Percentiles rank a stretch among this genome's conserved stretches.
Conservation (phyloP, 2,888 invertebrate genomes). For the Molorchus minor region DNA sequence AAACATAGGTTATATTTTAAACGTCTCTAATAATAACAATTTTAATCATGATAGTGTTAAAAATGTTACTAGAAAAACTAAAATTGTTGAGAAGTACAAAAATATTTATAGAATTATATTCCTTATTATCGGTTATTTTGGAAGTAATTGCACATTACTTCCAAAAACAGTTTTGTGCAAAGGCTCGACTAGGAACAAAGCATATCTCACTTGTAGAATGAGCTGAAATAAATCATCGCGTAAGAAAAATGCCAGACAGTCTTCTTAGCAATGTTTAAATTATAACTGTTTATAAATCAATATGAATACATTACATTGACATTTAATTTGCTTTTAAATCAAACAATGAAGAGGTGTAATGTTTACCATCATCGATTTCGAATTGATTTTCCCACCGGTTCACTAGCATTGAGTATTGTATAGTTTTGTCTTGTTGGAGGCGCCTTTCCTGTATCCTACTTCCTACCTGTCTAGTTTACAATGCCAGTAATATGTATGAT, state of each 20-base stretch:
- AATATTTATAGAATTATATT: too few relatives aligned
- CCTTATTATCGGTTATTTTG: too few relatives aligned
- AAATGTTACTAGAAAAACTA: too few relatives aligned
- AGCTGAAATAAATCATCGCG: not conserved
- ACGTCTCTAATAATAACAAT: too few relatives aligned
- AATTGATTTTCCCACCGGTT: conserved; percentile 20
- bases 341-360: conserved; percentile 13
- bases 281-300: not conserved
- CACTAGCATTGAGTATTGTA: conserved; percentile 9
- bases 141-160: conserved; percentile 6
- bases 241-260: not conserved
- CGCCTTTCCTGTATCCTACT: conserved; percentile 13
- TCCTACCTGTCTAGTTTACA: conserved; percentile 5
- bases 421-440: conserved; percentile 2
- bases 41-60: too few relatives aligned
- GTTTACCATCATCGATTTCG: conserved; percentile 14
- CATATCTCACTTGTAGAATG: not conserved
- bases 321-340: conserved; percentile 19
- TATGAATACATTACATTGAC: conserved; percentile 13
- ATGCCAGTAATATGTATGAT: conserved; percentile 1
- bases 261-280: not conserved
- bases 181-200: not conserved
- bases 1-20: too few relatives aligned
- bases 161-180: too few relatives aligned
- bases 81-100: too few relatives aligned